phyloP scores from a whole-genome alignment of 2,888 invertebrate genomes.

The Hydrotaea diabolus region DNA sequence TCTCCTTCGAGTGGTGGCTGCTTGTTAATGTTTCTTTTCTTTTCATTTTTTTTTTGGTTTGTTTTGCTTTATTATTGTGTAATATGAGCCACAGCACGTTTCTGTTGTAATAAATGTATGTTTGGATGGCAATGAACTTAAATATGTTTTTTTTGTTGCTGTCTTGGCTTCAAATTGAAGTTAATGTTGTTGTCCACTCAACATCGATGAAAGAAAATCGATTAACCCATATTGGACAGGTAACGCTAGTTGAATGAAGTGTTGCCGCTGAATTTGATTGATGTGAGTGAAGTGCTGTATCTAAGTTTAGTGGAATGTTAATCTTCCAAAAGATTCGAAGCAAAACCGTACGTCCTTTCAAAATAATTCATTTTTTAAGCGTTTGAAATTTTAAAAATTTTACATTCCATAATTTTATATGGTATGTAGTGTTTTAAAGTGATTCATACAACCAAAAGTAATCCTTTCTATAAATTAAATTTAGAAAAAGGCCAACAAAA shows the following conservation, averaged over 20 bases:
- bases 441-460: no score
- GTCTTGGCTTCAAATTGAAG: neutral
- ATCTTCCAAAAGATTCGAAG: no score
- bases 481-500: no score
- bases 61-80: conserved; percentile 37
- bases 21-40: neutral
- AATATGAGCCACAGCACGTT: conserved; percentile 39
- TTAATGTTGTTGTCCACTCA: neutral
- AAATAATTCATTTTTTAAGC: no score
- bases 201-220: conserved; percentile 2
- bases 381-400: no score
- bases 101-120: conserved; percentile 35
- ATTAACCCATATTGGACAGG: conserved; percentile 27
- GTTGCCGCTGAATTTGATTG: no score
- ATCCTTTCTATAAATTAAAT: no score
- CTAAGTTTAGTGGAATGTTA: no score
- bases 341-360: no score
- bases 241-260: neutral
- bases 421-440: no score
- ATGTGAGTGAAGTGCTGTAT: no score
- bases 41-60: neutral
- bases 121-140: conserved; percentile 42
- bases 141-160: neutral
- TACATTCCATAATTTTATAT: no score
- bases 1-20: conserved; percentile 24